Percentiles rank a stretch among this genome's conserved stretches.
phyloP scores from a whole-genome alignment of 2,797 vertebrate species.

The Falco rusticolus region DNA sequence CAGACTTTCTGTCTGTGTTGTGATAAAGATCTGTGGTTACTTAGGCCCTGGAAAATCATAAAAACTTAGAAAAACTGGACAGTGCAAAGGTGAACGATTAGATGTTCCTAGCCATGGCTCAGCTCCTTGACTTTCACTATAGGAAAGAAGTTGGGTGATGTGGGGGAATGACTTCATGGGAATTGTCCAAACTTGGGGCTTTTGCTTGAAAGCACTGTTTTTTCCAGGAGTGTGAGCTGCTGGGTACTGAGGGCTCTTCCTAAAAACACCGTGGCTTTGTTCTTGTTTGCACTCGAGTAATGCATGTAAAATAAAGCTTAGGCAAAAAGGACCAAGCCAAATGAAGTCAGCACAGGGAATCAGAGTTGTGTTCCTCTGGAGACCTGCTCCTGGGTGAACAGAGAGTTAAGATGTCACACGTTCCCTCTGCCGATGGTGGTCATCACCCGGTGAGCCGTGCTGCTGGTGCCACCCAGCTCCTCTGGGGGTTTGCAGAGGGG shows the following conservation, averaged over 20 bases:
- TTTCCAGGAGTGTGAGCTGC: not conserved
- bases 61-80: not conserved
- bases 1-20: not conserved
- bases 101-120: not conserved
- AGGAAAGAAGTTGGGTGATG: not conserved
- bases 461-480: not conserved
- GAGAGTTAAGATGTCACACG: accelerated
- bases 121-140: not conserved
- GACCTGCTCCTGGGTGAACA: not conserved
- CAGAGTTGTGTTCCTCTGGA: not conserved
- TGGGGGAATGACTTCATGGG: not conserved
- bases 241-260: not conserved
- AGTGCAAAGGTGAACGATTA: not conserved
- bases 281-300: not conserved
- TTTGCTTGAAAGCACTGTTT: not conserved
- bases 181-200: not conserved
- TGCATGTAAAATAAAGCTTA: not conserved
- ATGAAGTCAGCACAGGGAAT: not conserved
- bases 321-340: not conserved
- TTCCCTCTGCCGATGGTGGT: not conserved
- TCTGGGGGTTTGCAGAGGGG: not conserved
- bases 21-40: not conserved
- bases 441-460: not conserved
- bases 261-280: accelerated
- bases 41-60: not conserved